Conservation (phyloP, 2,113 vertebrate species). For the Reinhardtius hippoglossoides region DNA sequence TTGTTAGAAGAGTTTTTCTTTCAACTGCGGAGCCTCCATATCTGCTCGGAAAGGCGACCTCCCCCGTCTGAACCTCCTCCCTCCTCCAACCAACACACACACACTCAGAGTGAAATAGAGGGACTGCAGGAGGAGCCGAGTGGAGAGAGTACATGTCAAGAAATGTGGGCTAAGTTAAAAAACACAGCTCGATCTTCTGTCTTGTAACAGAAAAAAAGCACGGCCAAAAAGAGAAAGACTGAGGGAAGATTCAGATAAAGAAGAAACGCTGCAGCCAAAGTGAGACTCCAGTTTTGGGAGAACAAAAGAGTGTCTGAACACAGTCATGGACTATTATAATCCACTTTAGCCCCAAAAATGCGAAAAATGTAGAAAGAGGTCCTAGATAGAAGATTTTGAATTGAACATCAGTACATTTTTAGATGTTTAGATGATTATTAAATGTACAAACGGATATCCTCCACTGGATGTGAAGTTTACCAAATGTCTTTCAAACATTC, state of each 20-base stretch:
- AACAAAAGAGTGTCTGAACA: slow-evolving; percentile 32
- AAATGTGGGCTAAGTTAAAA: slow-evolving; percentile 25
- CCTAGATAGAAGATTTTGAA: not conserved
- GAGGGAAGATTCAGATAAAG: not conserved
- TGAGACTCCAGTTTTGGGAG: slow-evolving; percentile 22
- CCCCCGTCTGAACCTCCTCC: slow-evolving; percentile 69
- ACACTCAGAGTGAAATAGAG: slow-evolving; percentile 32
- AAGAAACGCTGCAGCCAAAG: slow-evolving; percentile 25
- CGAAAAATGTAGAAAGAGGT: slow-evolving; percentile 16
- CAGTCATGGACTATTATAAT: slow-evolving; percentile 34
- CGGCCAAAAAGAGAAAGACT: not conserved
- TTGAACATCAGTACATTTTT: not conserved
- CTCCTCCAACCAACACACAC: slow-evolving; percentile 40
- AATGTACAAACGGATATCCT: not conserved
- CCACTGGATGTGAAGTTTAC: not conserved
- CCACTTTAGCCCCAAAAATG: slow-evolving; percentile 26
- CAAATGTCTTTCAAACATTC: not conserved
- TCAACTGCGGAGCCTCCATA: slow-evolving; percentile 58
- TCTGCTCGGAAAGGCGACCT: slow-evolving; percentile 71
- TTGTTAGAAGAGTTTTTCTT: slow-evolving; percentile 41
- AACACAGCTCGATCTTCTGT: slow-evolving; percentile 15
- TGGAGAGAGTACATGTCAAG: slow-evolving; percentile 37
- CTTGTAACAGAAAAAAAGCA: slow-evolving; percentile 12
- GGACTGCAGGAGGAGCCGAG: slow-evolving; percentile 59
- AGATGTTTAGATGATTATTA: not conserved